A percentile compares a stretch with the other conserved stretches of the same genome.
These are phyloP conservation scores for Stichodactyla helianthus DNA, from an alignment of 64 coral and sea anemone species.

Conservation along the genomic window DNA sequence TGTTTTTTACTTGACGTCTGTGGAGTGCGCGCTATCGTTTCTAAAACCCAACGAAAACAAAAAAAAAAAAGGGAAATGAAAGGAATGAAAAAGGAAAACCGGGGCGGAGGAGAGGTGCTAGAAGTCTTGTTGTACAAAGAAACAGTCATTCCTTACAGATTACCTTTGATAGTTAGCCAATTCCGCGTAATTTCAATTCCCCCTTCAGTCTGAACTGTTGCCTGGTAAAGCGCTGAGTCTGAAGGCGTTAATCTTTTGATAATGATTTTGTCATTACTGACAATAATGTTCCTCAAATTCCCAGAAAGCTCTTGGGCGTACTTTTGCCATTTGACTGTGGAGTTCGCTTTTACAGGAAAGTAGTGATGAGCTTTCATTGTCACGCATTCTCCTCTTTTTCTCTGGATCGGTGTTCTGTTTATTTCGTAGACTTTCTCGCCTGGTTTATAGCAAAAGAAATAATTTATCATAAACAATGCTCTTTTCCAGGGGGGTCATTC, in stretches of 20 bases:
- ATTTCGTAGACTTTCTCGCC: slow-evolving; percentile 42
- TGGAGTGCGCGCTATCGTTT: too few relatives aligned
- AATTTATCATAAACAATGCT: not conserved
- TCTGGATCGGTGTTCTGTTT: slow-evolving; percentile 52
- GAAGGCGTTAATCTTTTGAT: slow-evolving; percentile 26
- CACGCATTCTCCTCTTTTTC: slow-evolving; percentile 75
- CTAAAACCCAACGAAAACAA: too few relatives aligned
- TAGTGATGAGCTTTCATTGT: slow-evolving; percentile 53
- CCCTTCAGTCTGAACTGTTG: slow-evolving; percentile 31
- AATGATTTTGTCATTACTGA: slow-evolving; percentile 12
- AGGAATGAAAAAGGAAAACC: too few relatives aligned
- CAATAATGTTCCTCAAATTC: slow-evolving; percentile 17
- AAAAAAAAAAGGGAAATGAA: too few relatives aligned
- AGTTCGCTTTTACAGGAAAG: slow-evolving; percentile 8
- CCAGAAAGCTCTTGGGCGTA: slow-evolving; percentile 15
- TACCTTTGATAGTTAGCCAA: slow-evolving; percentile 79
- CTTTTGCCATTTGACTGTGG: slow-evolving; percentile 44
- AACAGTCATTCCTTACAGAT: not conserved
- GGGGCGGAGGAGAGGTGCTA: too few relatives aligned
- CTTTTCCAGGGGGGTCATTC: too few relatives aligned
- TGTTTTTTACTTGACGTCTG: too few relatives aligned
- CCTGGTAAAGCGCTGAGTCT: slow-evolving; percentile 68
- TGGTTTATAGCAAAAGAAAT: not conserved
- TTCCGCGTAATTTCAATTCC: slow-evolving; percentile 73
- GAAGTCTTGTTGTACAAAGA: too few relatives aligned